phyloP scores from a whole-genome alignment of 2,797 vertebrate genomes.

The Aplochiton taeniatus region DNA sequence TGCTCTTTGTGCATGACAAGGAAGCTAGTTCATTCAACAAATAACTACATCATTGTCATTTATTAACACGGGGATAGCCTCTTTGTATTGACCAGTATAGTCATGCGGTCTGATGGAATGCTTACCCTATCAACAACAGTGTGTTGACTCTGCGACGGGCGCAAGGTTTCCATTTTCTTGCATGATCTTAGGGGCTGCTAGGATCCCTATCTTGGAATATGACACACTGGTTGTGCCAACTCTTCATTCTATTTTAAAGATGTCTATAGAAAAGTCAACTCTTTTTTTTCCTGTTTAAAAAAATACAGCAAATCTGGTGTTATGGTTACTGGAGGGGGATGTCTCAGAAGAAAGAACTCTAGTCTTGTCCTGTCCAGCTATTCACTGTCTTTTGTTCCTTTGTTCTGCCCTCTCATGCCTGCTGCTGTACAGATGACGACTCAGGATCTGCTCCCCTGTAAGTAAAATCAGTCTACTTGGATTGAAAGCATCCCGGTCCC shows the following conservation, averaged over 20 bases:
- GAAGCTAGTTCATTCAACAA: constrained; percentile 16
- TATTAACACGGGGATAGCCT: constrained; percentile 22
- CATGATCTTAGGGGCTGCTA: constrained; percentile 60
- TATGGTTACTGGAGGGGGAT: too few relatives aligned
- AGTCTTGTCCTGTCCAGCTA: constrained; percentile 5
- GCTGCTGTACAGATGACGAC: constrained; percentile 83
- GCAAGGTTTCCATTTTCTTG: constrained; percentile 48
- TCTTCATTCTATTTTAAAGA: too few relatives aligned
- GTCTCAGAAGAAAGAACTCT: neutral
- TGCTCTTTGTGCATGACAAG: constrained; percentile 64
- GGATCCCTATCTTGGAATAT: constrained; percentile 1
- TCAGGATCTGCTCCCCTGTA: constrained; percentile 91
- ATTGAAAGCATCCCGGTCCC: too few relatives aligned
- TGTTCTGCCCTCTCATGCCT: neutral
- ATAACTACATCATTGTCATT: constrained; percentile 42
- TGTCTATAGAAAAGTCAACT: too few relatives aligned
- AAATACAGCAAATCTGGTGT: too few relatives aligned
- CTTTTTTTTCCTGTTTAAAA: too few relatives aligned
- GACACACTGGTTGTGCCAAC: neutral
- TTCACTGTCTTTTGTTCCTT: constrained; percentile 24
- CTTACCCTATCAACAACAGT: too few relatives aligned
- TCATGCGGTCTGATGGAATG: constrained; percentile 4
- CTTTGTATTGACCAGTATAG: constrained; percentile 27
- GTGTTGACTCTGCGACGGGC: neutral
- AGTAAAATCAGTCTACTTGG: constrained; percentile 65